These are phyloP conservation scores for Gambelia wislizenii DNA, from an alignment of 2,797 vertebrate species.

Conservation along the genomic window DNA sequence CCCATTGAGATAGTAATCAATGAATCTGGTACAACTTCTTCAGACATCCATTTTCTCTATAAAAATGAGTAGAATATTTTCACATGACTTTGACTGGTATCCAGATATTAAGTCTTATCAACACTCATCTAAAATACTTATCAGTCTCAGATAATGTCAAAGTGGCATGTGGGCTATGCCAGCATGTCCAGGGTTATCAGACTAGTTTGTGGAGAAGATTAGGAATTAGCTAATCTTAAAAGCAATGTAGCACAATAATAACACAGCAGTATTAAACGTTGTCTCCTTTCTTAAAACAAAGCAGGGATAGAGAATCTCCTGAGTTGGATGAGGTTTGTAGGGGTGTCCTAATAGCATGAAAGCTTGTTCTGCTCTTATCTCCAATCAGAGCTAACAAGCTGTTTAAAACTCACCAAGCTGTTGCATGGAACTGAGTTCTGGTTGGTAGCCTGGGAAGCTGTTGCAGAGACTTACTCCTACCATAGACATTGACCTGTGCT, in stretches of 20 bases:
- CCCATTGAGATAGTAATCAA: no score
- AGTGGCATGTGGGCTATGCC: neutral
- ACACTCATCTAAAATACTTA: neutral
- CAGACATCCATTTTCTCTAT: neutral
- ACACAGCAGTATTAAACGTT: neutral
- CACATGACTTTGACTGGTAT: neutral
- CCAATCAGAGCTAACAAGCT: no score
- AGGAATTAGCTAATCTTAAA: neutral
- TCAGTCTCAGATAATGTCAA: neutral
- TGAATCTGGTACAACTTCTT: neutral
- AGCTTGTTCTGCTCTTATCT: no score
- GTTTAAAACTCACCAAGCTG: no score
- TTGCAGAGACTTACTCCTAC: no score
- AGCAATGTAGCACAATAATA: neutral
- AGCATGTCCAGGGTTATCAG: neutral
- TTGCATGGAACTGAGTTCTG: no score
- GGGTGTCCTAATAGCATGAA: no score
- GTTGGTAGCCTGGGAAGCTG: no score
- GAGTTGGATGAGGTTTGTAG: no score
- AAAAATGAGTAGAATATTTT: neutral
- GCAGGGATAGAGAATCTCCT: neutral
- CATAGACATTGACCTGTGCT: no score
- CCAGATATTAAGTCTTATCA: neutral
- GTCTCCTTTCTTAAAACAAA: neutral
- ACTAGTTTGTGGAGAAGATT: neutral